These are phyloP conservation scores for Rhingia rostrata DNA, from an alignment of 2,888 invertebrate species.

Conservation along the genomic window DNA sequence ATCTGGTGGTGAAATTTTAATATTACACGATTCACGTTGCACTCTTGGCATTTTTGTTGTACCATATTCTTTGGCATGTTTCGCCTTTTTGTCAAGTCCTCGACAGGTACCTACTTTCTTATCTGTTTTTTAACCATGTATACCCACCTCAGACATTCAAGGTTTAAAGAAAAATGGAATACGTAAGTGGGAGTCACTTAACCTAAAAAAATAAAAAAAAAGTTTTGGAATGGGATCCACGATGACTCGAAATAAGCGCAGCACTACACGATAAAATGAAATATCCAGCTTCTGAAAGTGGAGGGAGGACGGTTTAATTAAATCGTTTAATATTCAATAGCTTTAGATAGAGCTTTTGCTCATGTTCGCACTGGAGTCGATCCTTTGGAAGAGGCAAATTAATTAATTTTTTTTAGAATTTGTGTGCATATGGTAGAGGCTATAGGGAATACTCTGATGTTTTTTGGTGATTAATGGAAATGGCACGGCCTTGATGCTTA, in stretches of 20 bases:
- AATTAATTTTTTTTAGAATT: conserved; percentile 22
- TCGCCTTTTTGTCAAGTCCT: too few relatives aligned
- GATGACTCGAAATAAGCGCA: background rate
- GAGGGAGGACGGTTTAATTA: conserved; percentile 55
- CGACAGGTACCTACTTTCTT: background rate
- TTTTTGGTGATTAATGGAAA: conserved; percentile 44
- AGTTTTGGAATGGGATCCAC: conserved; percentile 2
- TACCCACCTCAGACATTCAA: too few relatives aligned
- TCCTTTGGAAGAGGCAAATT: conserved; percentile 37
- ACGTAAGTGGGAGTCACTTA: too few relatives aligned
- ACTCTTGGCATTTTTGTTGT: conserved; percentile 24
- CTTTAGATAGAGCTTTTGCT: conserved; percentile 30
- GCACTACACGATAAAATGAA: background rate
- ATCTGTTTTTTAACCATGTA: background rate
- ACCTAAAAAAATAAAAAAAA: too few relatives aligned
- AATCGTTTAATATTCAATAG: conserved; percentile 67
- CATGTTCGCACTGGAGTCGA: conserved; percentile 5
- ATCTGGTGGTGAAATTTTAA: conserved; percentile 63
- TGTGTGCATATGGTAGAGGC: background rate
- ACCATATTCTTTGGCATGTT: background rate
- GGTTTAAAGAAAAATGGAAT: too few relatives aligned
- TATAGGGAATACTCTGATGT: conserved; percentile 6
- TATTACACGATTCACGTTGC: conserved; percentile 51
- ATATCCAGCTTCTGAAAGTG: background rate
- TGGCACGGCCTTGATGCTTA: conserved; percentile 28